phyloP scores from a whole-genome alignment of 2,113 vertebrate species.

The Salminus brasiliensis region DNA sequence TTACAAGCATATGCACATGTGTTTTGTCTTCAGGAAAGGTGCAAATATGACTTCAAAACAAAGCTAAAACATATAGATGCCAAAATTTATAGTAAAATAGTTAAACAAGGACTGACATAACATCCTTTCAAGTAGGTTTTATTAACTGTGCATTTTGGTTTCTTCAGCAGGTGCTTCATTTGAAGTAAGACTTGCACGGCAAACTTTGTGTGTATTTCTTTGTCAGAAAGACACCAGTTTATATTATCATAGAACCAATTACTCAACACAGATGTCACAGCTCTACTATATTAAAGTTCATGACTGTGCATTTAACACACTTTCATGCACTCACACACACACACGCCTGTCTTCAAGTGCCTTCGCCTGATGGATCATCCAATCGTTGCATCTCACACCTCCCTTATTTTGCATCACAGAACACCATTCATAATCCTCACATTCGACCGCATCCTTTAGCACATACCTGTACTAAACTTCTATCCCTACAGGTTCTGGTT shows the following conservation, averaged over 20 bases:
- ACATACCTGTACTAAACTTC: background rate
- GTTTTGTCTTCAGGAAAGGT: background rate
- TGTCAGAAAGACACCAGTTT: background rate
- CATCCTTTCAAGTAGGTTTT: background rate
- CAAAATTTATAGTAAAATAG: background rate
- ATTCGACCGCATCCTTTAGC: background rate
- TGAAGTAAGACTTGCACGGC: background rate
- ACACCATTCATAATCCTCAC: background rate
- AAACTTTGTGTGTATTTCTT: background rate
- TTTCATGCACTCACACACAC: background rate
- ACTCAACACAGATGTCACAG: background rate
- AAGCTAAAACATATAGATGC: background rate
- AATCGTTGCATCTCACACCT: background rate
- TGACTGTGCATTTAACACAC: background rate
- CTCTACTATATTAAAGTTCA: background rate
- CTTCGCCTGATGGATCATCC: background rate
- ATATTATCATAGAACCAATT: background rate
- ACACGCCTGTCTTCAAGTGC: background rate
- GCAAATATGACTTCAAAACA: background rate
- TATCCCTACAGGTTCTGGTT: background rate
- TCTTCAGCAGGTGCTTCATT: background rate
- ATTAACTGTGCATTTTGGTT: background rate
- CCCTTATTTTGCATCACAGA: slow-evolving; percentile 3
- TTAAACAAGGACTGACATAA: background rate
- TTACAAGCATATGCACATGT: background rate